Conservation (phyloP, 2,888 invertebrate genomes). For the Coremacera marginata region DNA sequence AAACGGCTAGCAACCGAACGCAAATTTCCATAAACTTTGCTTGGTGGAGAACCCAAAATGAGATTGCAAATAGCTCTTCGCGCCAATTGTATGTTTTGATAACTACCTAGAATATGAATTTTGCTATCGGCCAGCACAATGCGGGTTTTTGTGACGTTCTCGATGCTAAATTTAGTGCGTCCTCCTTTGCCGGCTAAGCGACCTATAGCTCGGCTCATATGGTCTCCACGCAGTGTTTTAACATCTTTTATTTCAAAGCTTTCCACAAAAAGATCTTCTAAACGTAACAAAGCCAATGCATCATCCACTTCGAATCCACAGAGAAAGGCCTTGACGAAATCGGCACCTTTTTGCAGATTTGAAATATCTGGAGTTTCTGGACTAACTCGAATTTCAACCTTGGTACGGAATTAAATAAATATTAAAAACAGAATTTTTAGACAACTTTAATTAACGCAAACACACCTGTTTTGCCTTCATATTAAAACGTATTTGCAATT, state of each 20-base stretch:
- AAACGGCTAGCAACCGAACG: constrained; percentile 86
- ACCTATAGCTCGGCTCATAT: constrained; percentile 94
- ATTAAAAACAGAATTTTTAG: not conserved
- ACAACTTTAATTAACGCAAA: not conserved
- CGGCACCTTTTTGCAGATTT: constrained; percentile 96
- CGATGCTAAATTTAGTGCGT: constrained; percentile 97
- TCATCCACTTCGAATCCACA: constrained; percentile 98
- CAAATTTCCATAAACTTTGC: constrained; percentile 97
- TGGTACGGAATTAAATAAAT: constrained; percentile 9
- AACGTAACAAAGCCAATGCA: constrained; percentile 90
- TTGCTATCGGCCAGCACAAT: constrained; percentile 97
- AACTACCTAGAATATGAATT: constrained; percentile 97
- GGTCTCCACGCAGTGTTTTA: constrained; percentile 94
- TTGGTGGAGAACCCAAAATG: constrained; percentile 96
- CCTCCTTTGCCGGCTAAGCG: constrained; percentile 97
- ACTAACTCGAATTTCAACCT: constrained; percentile 68
- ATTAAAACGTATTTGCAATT: constrained; percentile 95
- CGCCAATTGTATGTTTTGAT: constrained; percentile 95
- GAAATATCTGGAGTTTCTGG: constrained; percentile 80
- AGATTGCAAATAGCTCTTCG: constrained; percentile 95
- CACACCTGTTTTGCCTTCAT: constrained; percentile 81
- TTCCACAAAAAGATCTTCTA: constrained; percentile 97
- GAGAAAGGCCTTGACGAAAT: constrained; percentile 97
- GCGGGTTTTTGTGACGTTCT: constrained; percentile 98
- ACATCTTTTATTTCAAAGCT: constrained; percentile 98